These are phyloP conservation scores for Grammomys dolichurus DNA, from an alignment of 2,113 vertebrate genomes.

Conservation along the genomic window DNA sequence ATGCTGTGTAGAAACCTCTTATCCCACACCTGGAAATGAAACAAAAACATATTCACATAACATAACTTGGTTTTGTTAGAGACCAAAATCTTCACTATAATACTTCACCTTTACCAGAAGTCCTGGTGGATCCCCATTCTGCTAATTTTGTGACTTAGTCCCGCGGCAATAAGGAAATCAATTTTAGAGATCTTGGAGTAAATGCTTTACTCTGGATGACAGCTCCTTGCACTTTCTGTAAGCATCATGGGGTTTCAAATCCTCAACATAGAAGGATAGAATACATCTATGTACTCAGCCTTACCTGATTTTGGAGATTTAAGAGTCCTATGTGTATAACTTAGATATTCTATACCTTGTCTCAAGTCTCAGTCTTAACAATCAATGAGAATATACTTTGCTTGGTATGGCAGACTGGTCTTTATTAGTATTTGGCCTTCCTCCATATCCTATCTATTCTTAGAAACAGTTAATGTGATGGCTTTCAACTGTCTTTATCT, in stretches of 20 bases:
- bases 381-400: not conserved
- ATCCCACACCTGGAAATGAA: too few relatives aligned
- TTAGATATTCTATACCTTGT: not conserved
- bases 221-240: accelerated
- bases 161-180: not conserved
- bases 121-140: accelerated
- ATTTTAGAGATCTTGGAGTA: not conserved
- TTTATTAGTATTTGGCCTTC: not conserved
- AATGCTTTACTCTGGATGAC: accelerated
- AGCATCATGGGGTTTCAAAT: not conserved
- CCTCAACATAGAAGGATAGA: not conserved
- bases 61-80: too few relatives aligned
- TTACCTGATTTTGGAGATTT: not conserved
- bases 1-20: too few relatives aligned
- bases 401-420: not conserved
- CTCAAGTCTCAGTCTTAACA: not conserved
- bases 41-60: too few relatives aligned
- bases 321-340: not conserved
- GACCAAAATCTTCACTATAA: too few relatives aligned
- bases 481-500: too few relatives aligned
- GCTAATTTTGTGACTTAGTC: not conserved
- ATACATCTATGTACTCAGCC: not conserved
- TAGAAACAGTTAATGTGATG: not conserved
- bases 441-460: not conserved
- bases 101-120: not conserved